These are phyloP conservation scores for Branchinecta lynchi DNA, from an alignment of 1,140 invertebrate species.

Conservation along the genomic window DNA sequence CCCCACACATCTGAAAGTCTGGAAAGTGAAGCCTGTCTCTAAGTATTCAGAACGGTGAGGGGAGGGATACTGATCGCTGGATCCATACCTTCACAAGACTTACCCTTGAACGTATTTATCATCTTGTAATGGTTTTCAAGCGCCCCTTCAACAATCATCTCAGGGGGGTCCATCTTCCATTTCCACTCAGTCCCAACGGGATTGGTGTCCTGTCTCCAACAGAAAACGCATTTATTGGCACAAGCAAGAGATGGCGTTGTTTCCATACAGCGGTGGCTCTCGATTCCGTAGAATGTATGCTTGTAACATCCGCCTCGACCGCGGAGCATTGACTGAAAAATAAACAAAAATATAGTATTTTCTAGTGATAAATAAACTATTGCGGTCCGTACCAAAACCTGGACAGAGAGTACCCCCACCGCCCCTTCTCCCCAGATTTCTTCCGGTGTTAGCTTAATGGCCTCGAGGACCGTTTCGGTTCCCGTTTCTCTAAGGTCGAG, in stretches of 20 bases:
- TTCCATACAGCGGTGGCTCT: slow-evolving; percentile 39
- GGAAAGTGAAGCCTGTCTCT: no score
- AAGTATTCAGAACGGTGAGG: no score
- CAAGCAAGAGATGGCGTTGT: slow-evolving; percentile 41
- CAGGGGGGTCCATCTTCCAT: slow-evolving; percentile 45
- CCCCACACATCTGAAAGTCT: no score
- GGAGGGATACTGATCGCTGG: no score
- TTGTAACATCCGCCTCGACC: slow-evolving; percentile 50
- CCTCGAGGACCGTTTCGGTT: no score
- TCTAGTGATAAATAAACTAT: background rate
- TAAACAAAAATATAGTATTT: slow-evolving; percentile 13
- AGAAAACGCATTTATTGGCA: slow-evolving; percentile 53
- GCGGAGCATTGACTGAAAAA: slow-evolving; percentile 40
- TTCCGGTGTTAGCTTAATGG: no score
- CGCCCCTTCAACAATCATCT: slow-evolving; percentile 39
- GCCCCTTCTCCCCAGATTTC: no score
- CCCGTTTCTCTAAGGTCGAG: no score
- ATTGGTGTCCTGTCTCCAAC: slow-evolving; percentile 51
- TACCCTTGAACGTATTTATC: slow-evolving; percentile 46
- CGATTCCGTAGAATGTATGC: slow-evolving; percentile 50
- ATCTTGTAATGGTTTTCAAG: slow-evolving; percentile 41
- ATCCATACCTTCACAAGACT: background rate
- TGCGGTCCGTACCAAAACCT: no score
- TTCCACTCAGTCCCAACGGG: slow-evolving; percentile 52
- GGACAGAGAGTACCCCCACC: no score